Evolutionary conservation across 2,797 vertebrate species (phyloP), one percentile per base, ranked within the genome.

Genomic region (Sebastiscus tertius): DNA sequence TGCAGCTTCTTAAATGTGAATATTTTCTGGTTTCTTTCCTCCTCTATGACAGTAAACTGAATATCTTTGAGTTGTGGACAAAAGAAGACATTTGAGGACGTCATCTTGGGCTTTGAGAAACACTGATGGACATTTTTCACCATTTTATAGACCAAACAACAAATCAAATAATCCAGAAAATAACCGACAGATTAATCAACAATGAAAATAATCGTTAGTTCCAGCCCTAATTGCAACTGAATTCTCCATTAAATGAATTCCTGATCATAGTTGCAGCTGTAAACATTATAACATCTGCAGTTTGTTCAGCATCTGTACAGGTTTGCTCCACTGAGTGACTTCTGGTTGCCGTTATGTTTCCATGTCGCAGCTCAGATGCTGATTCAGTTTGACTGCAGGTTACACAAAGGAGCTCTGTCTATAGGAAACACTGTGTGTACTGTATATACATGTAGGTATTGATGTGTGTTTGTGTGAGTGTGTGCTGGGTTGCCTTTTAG

Each of bases 381-480:
- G 78, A 78, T 85, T 76, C 49, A 12, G 59, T 89, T 80, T 74
- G 88, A 84, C 72, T 74, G 60, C 66, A 75, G 65, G 60, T 80
- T 29, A 65, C 79, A 91, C 88, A 93, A 90, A 92, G 85, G 46
- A 36, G 75, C 79, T 84, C 77, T 92, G 88, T 88, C 74, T 79
- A 2, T 42, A 62, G 36, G 49, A 62, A 72, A 81, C 84, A 78
- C 83, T 81, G 83, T 85, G 69, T 85, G 6, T 63, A 86, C 75
- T 91, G 78, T 85, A 84, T 31, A 69, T 80, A 75, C 72, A 68
- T 77, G 55, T 54, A 55, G 52, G 46, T 72, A 42, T 75, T 46
- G 46, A 10, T 82, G 62, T 79, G 74, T 80, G 33, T 46, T 9
- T 52, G 31, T 56, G 29, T 52, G 36, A 60, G 55, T 68, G 63